Evolutionary conservation across 2,797 vertebrate genomes (phyloP).

Genomic region (Diplodus sargus): DNA sequence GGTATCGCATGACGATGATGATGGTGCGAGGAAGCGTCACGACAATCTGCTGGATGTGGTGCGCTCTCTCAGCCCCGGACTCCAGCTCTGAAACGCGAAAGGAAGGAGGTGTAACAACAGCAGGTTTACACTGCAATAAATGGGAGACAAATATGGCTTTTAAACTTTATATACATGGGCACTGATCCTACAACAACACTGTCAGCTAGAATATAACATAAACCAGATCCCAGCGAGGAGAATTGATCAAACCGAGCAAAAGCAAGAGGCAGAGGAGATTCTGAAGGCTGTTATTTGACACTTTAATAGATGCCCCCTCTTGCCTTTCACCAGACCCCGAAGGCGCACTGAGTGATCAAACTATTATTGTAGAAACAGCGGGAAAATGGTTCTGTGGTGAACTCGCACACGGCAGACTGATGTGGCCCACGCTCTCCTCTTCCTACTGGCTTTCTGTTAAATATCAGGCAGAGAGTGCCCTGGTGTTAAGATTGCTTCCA

Average conservation of each 20-base stretch:
- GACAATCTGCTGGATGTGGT: slow-evolving; percentile 95
- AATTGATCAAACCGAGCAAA: slow-evolving; percentile 18
- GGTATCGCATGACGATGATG: slow-evolving; percentile 98
- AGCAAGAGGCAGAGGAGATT: slow-evolving; percentile 26
- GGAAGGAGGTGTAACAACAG: not conserved
- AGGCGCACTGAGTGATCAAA: slow-evolving; percentile 48
- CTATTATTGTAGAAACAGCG: slow-evolving; percentile 51
- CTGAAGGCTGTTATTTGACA: slow-evolving; percentile 42
- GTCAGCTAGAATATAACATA: slow-evolving; percentile 21
- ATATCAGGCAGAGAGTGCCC: slow-evolving; percentile 49
- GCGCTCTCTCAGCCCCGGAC: slow-evolving; percentile 90
- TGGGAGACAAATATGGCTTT: slow-evolving; percentile 1
- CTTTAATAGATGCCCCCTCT: slow-evolving; percentile 48
- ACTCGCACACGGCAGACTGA: slow-evolving; percentile 44
- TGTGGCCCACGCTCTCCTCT: slow-evolving; percentile 47
- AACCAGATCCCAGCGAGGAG: slow-evolving; percentile 3
- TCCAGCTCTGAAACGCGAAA: slow-evolving; percentile 90
- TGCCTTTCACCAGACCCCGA: slow-evolving; percentile 39
- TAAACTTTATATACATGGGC: not conserved
- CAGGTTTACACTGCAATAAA: not conserved
- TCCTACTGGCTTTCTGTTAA: slow-evolving; percentile 56
- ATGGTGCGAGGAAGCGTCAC: slow-evolving; percentile 93
- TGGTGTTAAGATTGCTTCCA: slow-evolving; percentile 72
- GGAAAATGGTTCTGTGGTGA: slow-evolving; percentile 55
- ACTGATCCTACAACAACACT: slow-evolving; percentile 6